Base-by-base conservation (phyloP, 2,888 invertebrate genomes). In the Allolobophora icterica region DNA sequence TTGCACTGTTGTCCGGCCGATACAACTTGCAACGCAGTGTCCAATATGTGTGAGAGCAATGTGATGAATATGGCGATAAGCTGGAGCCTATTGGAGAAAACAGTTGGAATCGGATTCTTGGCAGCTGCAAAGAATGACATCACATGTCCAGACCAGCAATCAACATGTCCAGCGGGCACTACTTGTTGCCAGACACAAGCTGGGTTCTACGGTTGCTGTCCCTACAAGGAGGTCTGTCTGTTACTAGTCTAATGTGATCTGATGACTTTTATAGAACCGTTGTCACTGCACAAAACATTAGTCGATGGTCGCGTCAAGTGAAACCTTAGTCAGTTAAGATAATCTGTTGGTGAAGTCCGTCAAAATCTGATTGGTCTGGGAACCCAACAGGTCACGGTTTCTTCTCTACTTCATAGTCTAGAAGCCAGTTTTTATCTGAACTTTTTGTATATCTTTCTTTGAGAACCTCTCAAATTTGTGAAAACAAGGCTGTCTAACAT, bases 121-220 rank as follows among this genome's bases (percentile, higher is more conserved):
- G 34, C 35, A 21, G 34, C 87, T 21, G 87, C n/a, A 21, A 87
- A 87, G 87, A 87, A 34, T 13, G 38, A 38, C 87, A 24, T 87
- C 21, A 87, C 34, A 2, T 87, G 87, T 87, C 92, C 93, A 15
- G 93, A 92, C 90, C 91, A 90, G 24, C 89, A 89, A 90, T 91
- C 92, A 58, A 89, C 91, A 45, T 94, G 94, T 92, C 93, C 93
- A 15, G 92, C 89, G 90, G 92, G 92, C 30, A 91, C 93, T 42
- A 94, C 95, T 19, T 95, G 95, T 90, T 95, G 95, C 92, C 91
- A 91, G 71, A 90, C 94, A 84, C 89, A 91, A 0, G 89, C 91
- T 90, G 94, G 93, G 11, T 89, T 92, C 17, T 95, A 93, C 92
- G 94, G 94, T 30, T 95, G 95, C 92, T 95, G 95, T 92, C 94